Evolutionary conservation across 1,140 invertebrate genomes (phyloP).

Genomic region (Anastrepha obliqua): DNA sequence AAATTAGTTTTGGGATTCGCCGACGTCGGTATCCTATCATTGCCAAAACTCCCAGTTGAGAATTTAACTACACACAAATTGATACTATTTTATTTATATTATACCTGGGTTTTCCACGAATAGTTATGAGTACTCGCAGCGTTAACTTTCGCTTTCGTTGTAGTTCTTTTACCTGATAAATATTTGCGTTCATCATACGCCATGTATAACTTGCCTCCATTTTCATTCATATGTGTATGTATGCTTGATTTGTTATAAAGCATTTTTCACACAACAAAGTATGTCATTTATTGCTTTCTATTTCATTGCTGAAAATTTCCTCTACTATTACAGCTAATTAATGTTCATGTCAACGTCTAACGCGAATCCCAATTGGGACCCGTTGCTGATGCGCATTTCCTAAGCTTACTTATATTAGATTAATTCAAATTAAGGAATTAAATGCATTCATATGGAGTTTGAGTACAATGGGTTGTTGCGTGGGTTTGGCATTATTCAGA

Average conservation of each 20-base stretch:
- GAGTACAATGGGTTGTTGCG: neutral
- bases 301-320: neutral
- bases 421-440: slow-evolving; percentile 15
- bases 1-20: slow-evolving; percentile 36
- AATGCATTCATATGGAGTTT: neutral
- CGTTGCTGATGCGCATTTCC: neutral
- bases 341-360: slow-evolving; percentile 40
- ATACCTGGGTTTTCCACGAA: neutral
- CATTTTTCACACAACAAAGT: neutral
- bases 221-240: neutral
- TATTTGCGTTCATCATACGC: neutral
- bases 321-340: neutral
- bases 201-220: neutral
- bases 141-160: neutral
- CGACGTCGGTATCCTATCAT: neutral
- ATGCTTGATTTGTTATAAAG: neutral
- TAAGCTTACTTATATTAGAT: slow-evolving; percentile 15
- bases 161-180: neutral
- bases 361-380: slow-evolving; percentile 36
- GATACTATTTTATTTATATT: neutral
- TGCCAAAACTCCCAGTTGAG: slow-evolving; percentile 44
- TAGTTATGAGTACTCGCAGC: too few relatives aligned
- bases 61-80: slow-evolving; percentile 7
- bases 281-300: neutral
- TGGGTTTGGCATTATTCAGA: neutral